These are phyloP conservation scores for Deroptyus accipitrinus DNA, from an alignment of 2,113 vertebrate genomes.

Conservation along the genomic window DNA sequence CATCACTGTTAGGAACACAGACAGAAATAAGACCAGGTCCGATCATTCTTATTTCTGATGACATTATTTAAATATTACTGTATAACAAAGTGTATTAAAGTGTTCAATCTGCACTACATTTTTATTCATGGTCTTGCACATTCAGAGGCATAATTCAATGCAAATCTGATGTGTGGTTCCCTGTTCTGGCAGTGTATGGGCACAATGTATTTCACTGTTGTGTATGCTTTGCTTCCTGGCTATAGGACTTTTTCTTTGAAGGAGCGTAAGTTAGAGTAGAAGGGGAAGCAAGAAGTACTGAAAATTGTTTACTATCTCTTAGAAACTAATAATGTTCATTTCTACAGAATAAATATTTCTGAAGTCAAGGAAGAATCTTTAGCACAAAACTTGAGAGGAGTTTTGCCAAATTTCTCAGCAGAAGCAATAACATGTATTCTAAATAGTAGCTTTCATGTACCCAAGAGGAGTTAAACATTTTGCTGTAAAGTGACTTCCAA, in stretches of 20 bases:
- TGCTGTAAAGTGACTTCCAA: neutral
- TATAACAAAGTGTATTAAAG: neutral
- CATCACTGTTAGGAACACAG: neutral
- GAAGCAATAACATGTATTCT: neutral
- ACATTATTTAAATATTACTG: neutral
- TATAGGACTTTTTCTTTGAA: neutral
- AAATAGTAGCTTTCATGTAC: neutral
- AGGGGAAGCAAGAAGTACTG: neutral
- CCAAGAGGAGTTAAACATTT: neutral
- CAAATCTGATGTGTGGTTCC: accelerated
- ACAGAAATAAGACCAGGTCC: neutral
- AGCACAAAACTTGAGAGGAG: neutral
- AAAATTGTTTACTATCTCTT: neutral
- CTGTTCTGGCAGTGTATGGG: neutral
- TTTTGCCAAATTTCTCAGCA: neutral
- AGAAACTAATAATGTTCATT: neutral
- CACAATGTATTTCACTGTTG: accelerated
- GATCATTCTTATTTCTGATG: neutral
- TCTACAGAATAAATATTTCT: neutral
- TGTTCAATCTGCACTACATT: neutral
- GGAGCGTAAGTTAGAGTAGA: neutral
- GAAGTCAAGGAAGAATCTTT: neutral
- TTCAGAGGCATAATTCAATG: neutral
- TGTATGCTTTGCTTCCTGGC: neutral
- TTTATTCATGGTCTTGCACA: neutral